Percentiles rank a stretch among this genome's conserved stretches.
These are phyloP conservation scores for Sinonovacula constricta DNA, from an alignment of 1,140 invertebrate species.

Conservation along the genomic window DNA sequence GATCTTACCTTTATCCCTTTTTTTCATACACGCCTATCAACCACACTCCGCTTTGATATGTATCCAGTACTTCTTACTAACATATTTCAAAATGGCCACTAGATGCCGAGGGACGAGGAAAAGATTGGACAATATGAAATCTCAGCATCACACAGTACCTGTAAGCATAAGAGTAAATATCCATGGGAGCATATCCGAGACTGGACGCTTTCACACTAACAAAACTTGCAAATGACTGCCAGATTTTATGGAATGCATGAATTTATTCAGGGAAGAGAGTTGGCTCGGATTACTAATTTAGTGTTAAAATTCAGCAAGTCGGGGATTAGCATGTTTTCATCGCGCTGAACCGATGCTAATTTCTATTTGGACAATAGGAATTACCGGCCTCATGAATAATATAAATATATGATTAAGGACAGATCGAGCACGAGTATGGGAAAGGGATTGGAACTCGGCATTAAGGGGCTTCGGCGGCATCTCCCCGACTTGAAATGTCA, in stretches of 20 bases:
- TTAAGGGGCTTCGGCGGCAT: conserved; percentile 34
- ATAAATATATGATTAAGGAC: conserved; percentile 55
- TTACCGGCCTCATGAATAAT: conserved; percentile 53
- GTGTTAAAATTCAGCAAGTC: conserved; percentile 53
- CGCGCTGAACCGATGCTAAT: conserved; percentile 52
- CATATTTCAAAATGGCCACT: too few relatives aligned
- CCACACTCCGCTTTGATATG: too few relatives aligned
- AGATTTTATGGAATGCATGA: conserved; percentile 25
- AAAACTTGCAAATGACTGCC: conserved; percentile 31
- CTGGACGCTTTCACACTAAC: not conserved
- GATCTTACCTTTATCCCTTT: too few relatives aligned
- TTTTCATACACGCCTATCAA: too few relatives aligned
- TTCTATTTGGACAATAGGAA: conserved; percentile 53
- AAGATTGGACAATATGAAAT: too few relatives aligned
- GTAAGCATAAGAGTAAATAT: too few relatives aligned
- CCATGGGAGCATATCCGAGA: too few relatives aligned
- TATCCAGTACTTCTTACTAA: too few relatives aligned
- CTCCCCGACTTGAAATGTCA: too few relatives aligned
- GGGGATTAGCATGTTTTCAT: conserved; percentile 46
- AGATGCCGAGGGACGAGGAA: too few relatives aligned
- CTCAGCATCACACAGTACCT: too few relatives aligned
- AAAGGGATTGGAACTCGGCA: conserved; percentile 23
- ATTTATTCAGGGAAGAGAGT: conserved; percentile 38
- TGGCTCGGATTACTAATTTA: conserved; percentile 49
- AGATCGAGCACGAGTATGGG: conserved; percentile 37